Conservation (phyloP, 2,888 invertebrate species). For the Eurytoma adleriae region DNA sequence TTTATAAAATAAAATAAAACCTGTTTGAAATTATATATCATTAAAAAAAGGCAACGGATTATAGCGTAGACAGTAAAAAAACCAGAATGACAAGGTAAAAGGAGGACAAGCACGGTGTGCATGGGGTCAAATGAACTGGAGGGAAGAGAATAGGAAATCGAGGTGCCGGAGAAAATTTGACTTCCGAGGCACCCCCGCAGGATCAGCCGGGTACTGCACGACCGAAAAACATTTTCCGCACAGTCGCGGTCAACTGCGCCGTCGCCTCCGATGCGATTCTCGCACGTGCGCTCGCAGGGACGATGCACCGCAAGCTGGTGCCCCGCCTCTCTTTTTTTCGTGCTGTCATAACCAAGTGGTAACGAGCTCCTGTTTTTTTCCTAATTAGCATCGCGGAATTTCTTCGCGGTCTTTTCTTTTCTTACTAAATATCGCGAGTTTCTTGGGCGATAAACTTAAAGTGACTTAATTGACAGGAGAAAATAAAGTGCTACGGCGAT, state of each 20-base stretch:
- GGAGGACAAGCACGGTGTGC: not conserved
- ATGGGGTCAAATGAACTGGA: not conserved
- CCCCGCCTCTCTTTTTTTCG: not conserved
- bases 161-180: slow-evolving; percentile 10
- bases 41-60: not conserved
- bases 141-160: not conserved
- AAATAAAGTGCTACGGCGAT: too few relatives aligned
- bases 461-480: too few relatives aligned
- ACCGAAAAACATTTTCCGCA: slow-evolving; percentile 45
- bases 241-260: not conserved
- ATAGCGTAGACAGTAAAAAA: not conserved
- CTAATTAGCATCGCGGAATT: too few relatives aligned
- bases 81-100: not conserved
- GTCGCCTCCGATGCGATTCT: not conserved
- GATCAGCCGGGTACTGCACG: slow-evolving; percentile 19
- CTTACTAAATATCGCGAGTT: too few relatives aligned
- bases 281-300: slow-evolving; percentile 16
- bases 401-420: too few relatives aligned
- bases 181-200: slow-evolving; percentile 5
- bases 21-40: too few relatives aligned
- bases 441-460: too few relatives aligned
- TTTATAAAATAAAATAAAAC: too few relatives aligned
- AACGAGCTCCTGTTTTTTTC: not conserved
- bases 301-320: not conserved
- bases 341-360: not conserved